These are phyloP conservation scores for Tapera naevia DNA, from an alignment of 2,797 vertebrate species.

Conservation along the genomic window DNA sequence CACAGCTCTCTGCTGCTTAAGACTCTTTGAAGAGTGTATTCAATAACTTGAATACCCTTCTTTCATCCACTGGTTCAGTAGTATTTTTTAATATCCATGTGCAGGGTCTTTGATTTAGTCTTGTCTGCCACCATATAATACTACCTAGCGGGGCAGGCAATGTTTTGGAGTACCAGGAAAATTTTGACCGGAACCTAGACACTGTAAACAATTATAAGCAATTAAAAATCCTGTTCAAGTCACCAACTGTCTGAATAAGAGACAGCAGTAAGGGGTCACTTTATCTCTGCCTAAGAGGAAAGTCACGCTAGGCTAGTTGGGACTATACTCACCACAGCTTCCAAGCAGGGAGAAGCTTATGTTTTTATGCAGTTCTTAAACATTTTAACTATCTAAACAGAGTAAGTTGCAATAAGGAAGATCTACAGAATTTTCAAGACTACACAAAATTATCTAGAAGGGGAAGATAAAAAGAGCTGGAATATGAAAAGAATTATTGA, in stretches of 20 bases:
- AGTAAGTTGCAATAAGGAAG: not conserved
- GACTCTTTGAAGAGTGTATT: slow-evolving; percentile 12
- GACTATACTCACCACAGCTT: not conserved
- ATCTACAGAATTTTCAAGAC: not conserved
- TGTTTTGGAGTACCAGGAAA: not conserved
- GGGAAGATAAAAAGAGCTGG: not conserved
- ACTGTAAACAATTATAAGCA: not conserved
- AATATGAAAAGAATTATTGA: not conserved
- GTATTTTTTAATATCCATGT: slow-evolving; percentile 4
- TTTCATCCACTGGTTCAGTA: not conserved
- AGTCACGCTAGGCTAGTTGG: not conserved
- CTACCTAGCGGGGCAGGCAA: not conserved
- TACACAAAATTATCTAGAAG: not conserved
- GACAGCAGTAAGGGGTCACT: not conserved
- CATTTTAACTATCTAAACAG: not conserved
- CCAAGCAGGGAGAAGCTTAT: not conserved
- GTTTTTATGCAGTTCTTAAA: not conserved
- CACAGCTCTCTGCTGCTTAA: not conserved
- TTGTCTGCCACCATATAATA: not conserved
- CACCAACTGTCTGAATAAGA: not conserved
- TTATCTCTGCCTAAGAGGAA: not conserved
- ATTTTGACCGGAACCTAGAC: not conserved
- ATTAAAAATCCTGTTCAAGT: not conserved
- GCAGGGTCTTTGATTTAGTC: not conserved
- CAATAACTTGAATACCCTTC: not conserved